Evolutionary conservation across 2,113 vertebrate genomes (phyloP).

Genomic region (Cettia cetti): DNA sequence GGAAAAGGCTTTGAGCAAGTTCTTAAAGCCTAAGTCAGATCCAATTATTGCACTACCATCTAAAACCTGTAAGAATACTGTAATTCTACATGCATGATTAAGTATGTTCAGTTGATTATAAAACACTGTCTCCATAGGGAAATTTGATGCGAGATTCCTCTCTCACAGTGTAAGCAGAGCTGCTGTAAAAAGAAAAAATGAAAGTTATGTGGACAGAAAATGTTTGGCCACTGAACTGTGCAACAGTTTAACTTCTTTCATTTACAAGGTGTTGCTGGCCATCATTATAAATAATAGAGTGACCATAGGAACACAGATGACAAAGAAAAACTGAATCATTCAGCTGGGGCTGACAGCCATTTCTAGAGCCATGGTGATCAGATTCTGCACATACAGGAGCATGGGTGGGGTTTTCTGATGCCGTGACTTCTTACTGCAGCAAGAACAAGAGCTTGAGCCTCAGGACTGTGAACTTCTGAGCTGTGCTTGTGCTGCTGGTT

Average conservation of each 20-base stretch:
- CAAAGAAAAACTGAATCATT: background rate
- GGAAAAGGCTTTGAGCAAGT: background rate
- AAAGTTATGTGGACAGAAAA: background rate
- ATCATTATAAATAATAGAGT: background rate
- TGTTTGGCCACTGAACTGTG: background rate
- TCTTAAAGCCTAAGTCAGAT: background rate
- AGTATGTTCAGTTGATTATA: background rate
- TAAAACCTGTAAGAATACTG: background rate
- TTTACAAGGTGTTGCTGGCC: background rate
- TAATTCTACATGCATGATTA: background rate
- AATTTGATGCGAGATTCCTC: background rate
- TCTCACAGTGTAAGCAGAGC: background rate
- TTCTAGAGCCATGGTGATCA: background rate
- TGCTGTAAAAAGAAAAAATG: background rate
- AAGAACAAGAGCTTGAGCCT: background rate
- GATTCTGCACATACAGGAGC: background rate
- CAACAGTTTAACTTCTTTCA: background rate
- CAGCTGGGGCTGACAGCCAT: background rate
- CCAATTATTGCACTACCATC: background rate
- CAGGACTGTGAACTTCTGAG: background rate
- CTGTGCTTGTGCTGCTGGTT: background rate
- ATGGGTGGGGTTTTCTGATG: background rate
- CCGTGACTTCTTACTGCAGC: background rate
- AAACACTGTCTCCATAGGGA: background rate
- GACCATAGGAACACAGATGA: accelerated